Percentiles rank a stretch among this genome's conserved stretches.
These are phyloP conservation scores for Pyrrhosoma nymphula DNA, from an alignment of 2,888 invertebrate genomes.

Conservation along the genomic window DNA sequence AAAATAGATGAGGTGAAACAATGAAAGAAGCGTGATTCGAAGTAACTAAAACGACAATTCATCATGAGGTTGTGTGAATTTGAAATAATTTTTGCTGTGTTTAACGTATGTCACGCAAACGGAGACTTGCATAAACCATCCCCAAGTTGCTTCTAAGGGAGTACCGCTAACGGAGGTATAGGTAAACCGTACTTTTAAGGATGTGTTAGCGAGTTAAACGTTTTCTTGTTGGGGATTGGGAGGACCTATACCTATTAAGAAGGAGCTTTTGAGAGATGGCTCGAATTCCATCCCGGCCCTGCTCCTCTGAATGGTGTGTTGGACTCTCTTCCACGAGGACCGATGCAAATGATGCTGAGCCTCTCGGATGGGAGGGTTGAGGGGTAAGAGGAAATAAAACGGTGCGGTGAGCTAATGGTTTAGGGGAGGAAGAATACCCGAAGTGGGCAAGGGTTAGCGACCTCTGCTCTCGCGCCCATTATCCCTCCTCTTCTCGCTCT, in stretches of 20 bases:
- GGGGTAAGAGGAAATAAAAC: neutral
- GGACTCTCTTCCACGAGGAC: neutral
- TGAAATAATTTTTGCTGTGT: too few species aligned
- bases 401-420: neutral
- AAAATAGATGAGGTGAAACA: too few species aligned
- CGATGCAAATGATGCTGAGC: neutral
- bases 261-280: neutral
- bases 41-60: too few species aligned
- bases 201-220: neutral
- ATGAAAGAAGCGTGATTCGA: too few species aligned
- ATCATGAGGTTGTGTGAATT: too few species aligned
- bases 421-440: neutral
- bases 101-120: too few species aligned
- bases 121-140: too few species aligned
- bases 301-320: neutral
- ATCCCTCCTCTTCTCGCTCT: neutral
- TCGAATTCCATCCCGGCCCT: neutral
- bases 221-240: neutral
- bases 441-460: conserved; percentile 4
- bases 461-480: neutral
- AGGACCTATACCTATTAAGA: neutral
- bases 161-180: too few species aligned
- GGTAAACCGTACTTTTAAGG: too few species aligned
- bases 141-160: neutral
- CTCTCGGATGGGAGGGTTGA: neutral